A percentile compares a stretch with the other conserved stretches of the same genome.
Conservation (phyloP, 2,797 vertebrate genomes). For the Orientallactaga sibirica region DNA sequence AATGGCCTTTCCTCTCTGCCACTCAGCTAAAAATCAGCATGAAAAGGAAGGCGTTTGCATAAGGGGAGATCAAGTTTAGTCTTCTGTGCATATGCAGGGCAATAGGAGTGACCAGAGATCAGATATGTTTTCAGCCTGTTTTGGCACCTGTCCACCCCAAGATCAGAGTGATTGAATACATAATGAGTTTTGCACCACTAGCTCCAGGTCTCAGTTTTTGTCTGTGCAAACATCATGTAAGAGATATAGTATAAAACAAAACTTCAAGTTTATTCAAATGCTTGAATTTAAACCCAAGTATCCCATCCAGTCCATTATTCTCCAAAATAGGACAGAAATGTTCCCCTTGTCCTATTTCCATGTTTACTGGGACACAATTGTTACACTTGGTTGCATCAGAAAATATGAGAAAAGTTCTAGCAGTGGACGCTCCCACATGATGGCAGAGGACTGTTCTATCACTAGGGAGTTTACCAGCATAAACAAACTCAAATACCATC, state of each 20-base stretch:
- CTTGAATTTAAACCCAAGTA: conserved; percentile 78
- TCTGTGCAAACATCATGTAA: conserved; percentile 76
- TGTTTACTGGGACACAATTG: conserved; percentile 88
- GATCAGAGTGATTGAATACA: conserved; percentile 68
- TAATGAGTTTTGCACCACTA: conserved; percentile 81
- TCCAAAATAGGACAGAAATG: conserved; percentile 83
- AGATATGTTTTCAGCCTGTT: conserved; percentile 79
- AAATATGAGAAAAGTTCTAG: conserved; percentile 84
- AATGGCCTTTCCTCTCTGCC: neutral
- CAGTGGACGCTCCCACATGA: conserved; percentile 79
- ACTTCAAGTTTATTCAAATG: conserved; percentile 65
- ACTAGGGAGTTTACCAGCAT: conserved; percentile 85
- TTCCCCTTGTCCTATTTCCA: conserved; percentile 83
- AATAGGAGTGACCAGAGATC: conserved; percentile 73
- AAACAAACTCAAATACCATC: conserved; percentile 82
- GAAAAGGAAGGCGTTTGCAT: conserved; percentile 75
- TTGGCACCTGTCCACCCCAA: conserved; percentile 82
- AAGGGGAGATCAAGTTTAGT: conserved; percentile 72
- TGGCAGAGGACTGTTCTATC: conserved; percentile 81
- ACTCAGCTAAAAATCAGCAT: conserved; percentile 52
- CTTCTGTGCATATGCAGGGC: conserved; percentile 66
- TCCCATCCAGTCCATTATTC: conserved; percentile 77
- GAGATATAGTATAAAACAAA: conserved; percentile 70
- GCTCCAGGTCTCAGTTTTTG: conserved; percentile 79
- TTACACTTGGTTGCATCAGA: conserved; percentile 88